Evolutionary conservation across 2,888 invertebrate genomes (phyloP), one percentile per base, ranked within the genome.

Genomic region (Xanthia togata): DNA sequence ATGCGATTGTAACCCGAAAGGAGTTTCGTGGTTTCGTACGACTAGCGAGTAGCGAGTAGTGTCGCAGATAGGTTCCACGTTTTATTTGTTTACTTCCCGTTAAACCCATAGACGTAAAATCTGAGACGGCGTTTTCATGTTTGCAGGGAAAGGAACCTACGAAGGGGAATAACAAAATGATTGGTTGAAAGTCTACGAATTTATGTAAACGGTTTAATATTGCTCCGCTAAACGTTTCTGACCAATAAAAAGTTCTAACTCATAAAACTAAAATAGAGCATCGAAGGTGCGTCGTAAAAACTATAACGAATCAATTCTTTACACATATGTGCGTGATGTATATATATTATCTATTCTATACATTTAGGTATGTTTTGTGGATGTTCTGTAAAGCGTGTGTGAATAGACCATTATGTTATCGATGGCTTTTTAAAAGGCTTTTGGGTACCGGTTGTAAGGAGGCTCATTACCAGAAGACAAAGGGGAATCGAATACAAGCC

Each of bases 1-100:
- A 95, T 95, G 94, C 94, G 94, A 91, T 91, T 93, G 88, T 90
- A 92, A 87, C 89, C 92, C 90, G 90, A 90, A 92, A 93, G 91
- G 93, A 91, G 91, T 92, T 94, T 92, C 90, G 94, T 90, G 95
- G 92, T 90, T 90, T 84, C 88, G 85, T 87, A 84, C 87, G 87
- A 87, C 86, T 87, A 87, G 88, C 84, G 31, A 71, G 50, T 41
- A 35, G 26, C 87, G 85, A 84, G 81, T 83, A 84, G 86, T 85
- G 82, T 68, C 76, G 78, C 74, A 76, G 73, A 84, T 79, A 84
- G 82, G 86, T 87, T 83, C 78, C 80, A 38, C 78, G 75, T 73
- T 91, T 89, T 83, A 82, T 88, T 88, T 87, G 83, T 84, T 87
- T 85, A 81, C 86, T 83, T 79, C 84, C 79, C 79, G 83, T 87